Base-by-base conservation (phyloP, 1,140 invertebrate genomes). In the Lepidostoma basale region DNA sequence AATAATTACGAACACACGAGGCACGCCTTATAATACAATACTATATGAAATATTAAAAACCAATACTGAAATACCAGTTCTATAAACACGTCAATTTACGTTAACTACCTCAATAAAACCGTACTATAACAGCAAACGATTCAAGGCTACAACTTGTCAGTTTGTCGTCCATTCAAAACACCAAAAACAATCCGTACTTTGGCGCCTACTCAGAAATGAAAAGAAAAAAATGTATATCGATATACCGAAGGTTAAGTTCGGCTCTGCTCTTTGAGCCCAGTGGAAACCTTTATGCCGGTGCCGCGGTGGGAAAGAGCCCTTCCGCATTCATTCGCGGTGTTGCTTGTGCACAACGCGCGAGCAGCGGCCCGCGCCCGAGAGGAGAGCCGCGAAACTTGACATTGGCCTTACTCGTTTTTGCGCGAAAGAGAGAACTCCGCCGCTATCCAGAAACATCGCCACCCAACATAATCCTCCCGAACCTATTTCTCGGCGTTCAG, bases 351-450 rank as follows among this genome's bases (percentile, higher is more conserved):
- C 52, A 33, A 36, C 16, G 28, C 30, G 0, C 52, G 28, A 56
- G 20, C 26, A 12, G 16, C 16, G 30, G n/a, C 33, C 52, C 3
- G 23, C n/a, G n/a, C n/a, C n/a, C n/a, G 25, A 49, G 22, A 49
- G 26, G 16, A 36, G 5, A 9, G 52, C 14, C 16, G 52, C 14
- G 52, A 39, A 33, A 36, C 52, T 56, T 56, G 52, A 56, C 52
- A 56, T 56, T 56, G 52, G 52, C 52, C 52, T 56, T 56, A 56
- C 5, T 56, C 28, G 22, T 56, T 56, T 56, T 56, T 22, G 30
- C 52, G 52, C 52, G 52, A 56, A 56, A 56, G 28, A 56, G 16
- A 33, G 30, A 56, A 20, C 16, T 9, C 14, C 23, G 16, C 1
- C n/a, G 16, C 8, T 12, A 30, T 30, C 6, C 16, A 33, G 36